Evolutionary conservation across 2,113 vertebrate species (phyloP).

Genomic region (Pedetes capensis): DNA sequence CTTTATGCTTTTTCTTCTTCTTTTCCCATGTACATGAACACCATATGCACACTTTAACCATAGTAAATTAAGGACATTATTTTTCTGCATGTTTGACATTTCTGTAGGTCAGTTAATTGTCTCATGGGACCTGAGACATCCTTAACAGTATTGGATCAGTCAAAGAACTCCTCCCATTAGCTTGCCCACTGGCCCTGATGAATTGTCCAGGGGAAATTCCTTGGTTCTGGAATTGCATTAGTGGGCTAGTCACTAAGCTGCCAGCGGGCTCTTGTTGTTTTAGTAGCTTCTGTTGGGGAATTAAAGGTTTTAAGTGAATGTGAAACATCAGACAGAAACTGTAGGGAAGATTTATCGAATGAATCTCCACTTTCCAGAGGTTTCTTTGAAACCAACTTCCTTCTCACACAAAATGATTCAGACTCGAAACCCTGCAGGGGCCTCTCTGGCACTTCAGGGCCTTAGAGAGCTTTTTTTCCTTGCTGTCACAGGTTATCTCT

Average conservation of each 20-base stretch:
- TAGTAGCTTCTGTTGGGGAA: conserved; percentile 13
- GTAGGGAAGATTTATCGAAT: conserved; percentile 57
- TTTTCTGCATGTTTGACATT: neutral
- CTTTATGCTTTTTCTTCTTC: neutral
- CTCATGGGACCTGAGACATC: neutral
- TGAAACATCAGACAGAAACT: conserved; percentile 58
- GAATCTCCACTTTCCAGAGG: conserved; percentile 60
- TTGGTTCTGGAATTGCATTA: neutral
- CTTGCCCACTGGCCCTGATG: neutral
- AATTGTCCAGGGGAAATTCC: neutral
- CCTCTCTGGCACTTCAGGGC: conserved; percentile 16
- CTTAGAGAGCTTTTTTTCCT: conserved; percentile 51
- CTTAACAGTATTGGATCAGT: neutral
- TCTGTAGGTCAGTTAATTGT: neutral
- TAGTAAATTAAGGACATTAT: neutral
- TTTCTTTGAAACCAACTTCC: conserved; percentile 64
- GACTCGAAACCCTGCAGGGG: conserved; percentile 43
- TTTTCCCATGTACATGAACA: neutral
- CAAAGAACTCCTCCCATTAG: neutral
- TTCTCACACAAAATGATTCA: conserved; percentile 56
- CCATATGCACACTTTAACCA: neutral
- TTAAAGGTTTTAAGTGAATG: conserved; percentile 58
- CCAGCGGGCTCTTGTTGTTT: conserved; percentile 23
- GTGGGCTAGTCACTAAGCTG: neutral
- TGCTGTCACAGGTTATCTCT: conserved; percentile 62